Evolutionary conservation across 1,140 invertebrate species (phyloP), one percentile per base, ranked within the genome.

Genomic region (Drosophila pachea): DNA sequence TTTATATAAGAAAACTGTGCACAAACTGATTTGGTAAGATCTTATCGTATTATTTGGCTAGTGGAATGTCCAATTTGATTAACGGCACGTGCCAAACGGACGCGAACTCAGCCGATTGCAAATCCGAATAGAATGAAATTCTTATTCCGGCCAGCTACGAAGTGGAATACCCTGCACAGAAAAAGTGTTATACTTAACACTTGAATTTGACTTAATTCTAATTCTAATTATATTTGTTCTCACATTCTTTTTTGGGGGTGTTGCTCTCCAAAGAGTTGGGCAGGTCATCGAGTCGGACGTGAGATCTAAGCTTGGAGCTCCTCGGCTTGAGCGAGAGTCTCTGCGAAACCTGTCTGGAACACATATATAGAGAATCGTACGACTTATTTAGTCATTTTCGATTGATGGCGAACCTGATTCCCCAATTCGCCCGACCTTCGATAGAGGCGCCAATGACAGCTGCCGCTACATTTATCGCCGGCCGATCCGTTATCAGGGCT

Each of bases 71-170:
- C 42, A 29, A 22, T 36, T 29, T 12, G 14, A 47, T 42, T 62
- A 48, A 35, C 59, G 52, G 45, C 60, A 68, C 66, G 60, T 68
- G 66, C 61, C 40, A n/a, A n/a, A n/a, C n/a, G n/a, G n/a, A 8
- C 54, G 29, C 11, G 33, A 54, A 32, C 35, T 48, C 35, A 22
- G 12, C 32, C 54, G 66, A 63, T 54, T 53, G 22, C 4, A 43
- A 11, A 43, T 31, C 31, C 50, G 42, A 59, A 29, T 16, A 49
- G 8, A 33, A 49, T 22, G 22, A 11, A 42, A 35, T 8, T 7
- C 8, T 12, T 40, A 5, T 8, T 22, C 1, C 6, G 31, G 36
- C 9, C 8, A 31, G 35, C 35, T 36, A 9, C 6, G 0, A 36
- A 9, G 6, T 36, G 6, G 35, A 36, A 36, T 42, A 14, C 40